Evolutionary conservation across 2,113 vertebrate species (phyloP), one percentile per base, ranked within the genome.

Genomic region (Dendrocopos noguchii): DNA sequence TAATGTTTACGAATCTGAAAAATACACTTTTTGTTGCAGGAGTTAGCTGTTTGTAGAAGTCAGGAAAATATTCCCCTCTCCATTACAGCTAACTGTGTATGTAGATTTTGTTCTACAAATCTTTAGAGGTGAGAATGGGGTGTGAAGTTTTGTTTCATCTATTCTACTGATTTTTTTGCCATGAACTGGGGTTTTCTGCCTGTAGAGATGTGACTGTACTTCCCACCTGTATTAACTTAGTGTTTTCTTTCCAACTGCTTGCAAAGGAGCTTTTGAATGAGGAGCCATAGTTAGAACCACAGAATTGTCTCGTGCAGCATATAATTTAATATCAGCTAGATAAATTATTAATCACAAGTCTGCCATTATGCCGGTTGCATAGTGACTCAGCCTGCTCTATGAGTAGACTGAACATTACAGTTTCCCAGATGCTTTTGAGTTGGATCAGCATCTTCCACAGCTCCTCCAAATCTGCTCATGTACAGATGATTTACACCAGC

Each of bases 291-390:
- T 90, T 91, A 91, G 82, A 91, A 44, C 36, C 0, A 0, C 68
- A 79, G 18, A 28, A 76, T 87, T 66, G 68, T 92, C 72, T 73
- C 71, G 47, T 65, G 75, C 44, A 79, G 67, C 44, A 29, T 68
- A 90, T 84, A 78, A 87, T 95, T 95, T 84, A 84, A 67, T 84
- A 87, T 84, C 64, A 72, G 73, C 64, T 87, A 77, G 76, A 89
- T 94, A 87, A 93, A 94, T 94, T 93, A 88, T 93, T 96, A 91
- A 85, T 88, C 91, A 19, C 77, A 44, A 63, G 53, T 59, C 63
- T 93, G 27, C 82, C 44, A 19, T 80, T 90, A 52, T 83, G 74
- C 75, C 0, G 25, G 3, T 55, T 66, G n/a, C 59, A 33, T 27
- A 78, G 44, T 94, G 94, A 95, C 84, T 94, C 95, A 95, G 78